Base-by-base conservation (phyloP, 2,113 vertebrate genomes). In the Ophiodon elongatus region DNA sequence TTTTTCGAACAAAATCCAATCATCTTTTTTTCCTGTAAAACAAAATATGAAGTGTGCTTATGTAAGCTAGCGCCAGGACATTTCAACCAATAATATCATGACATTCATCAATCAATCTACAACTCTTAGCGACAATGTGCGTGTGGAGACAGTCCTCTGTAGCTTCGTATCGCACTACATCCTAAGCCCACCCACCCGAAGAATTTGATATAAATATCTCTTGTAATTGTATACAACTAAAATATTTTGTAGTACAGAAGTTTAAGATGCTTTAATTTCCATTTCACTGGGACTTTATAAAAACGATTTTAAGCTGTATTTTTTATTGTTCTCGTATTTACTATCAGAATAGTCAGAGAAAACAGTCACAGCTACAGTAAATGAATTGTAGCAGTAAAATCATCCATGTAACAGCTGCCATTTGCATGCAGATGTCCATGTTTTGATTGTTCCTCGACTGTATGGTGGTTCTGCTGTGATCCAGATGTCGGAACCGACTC, bases 401-500 rank as follows among this genome's bases (percentile, higher is more conserved):
- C 81, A 87, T 80, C 79, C 60, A 77, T 67, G 69, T 35, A 90
- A 85, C 89, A 91, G 88, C 88, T 92, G 88, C 82, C 64, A 85
- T 82, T 79, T 63, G 56, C 79, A 82, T 82, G 88, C 89, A 89
- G 82, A 89, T 90, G 90, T 91, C 69, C 54, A 10, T 83, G 75
- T 64, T 75, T 43, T 56, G 35, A 87, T 41, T 63, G 54, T 63
- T 86, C 56, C 63, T 80, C 41, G 47, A 43, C 75, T 73, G 60
- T 52, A 45, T 54, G 27, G 17, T 31, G 25, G 47, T 27, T 74
- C 83, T 71, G 75, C 74, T 70, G 29, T 52, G 77, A 77, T 89
- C 92, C 93, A 94, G 91, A 94, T 93, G 92, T 89, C 41, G 41
- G 79, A 83, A 50, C 73, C 39, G 8, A 68, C 85, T 88, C 85